Base-by-base conservation (phyloP, 2,797 vertebrate genomes). In the Dendrocincla tyrannina region DNA sequence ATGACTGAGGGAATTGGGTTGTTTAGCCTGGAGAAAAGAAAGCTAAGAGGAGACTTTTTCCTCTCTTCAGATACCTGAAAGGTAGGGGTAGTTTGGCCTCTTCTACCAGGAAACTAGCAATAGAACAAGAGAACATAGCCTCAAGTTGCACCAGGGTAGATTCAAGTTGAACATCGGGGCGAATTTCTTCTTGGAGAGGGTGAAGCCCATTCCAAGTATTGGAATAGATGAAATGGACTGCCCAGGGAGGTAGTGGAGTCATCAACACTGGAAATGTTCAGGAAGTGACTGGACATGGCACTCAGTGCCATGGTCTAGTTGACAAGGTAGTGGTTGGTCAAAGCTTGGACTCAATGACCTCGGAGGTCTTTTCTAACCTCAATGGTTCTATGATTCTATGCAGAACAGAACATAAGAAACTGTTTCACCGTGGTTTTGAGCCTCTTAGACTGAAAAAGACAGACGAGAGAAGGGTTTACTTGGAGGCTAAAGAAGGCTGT, bases 221-320 rank as follows among this genome's bases (percentile, higher is more conserved):
- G 30, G 16, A 56, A 30, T 20, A 62, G 28, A 23, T 42, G 41
- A 28, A 63, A 25, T 2, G 4, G 23, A 24, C 20, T 63, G 4
- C 17, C 11, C 19, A 50, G 19, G 23, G 37, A n/a, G 11, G 7
- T 56, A 58, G 19, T 56, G 11, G 35, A n/a, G 27, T 49, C 41
- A 49, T 4, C 42, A 37, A 2, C 19, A 5, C 13, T 0, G 0
- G 35, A 50, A 42, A 4, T 37, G 63, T 37, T 32, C 56, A 37
- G 12, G 16, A 50, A 82, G 62, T 17, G 41, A 3, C 16, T 13
- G 56, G 35, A 50, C 28, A 25, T 33, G 37, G n/a, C 27, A 13
- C 33, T 52, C 13, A 25, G 33, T 33, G 64, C 33, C 33, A 8
- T 69, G 27, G 23, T 56, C 68, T 42, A 18, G 18, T 20, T 62